These are phyloP conservation scores for Pteruthius melanotis DNA, from an alignment of 2,113 vertebrate species.

Conservation along the genomic window DNA sequence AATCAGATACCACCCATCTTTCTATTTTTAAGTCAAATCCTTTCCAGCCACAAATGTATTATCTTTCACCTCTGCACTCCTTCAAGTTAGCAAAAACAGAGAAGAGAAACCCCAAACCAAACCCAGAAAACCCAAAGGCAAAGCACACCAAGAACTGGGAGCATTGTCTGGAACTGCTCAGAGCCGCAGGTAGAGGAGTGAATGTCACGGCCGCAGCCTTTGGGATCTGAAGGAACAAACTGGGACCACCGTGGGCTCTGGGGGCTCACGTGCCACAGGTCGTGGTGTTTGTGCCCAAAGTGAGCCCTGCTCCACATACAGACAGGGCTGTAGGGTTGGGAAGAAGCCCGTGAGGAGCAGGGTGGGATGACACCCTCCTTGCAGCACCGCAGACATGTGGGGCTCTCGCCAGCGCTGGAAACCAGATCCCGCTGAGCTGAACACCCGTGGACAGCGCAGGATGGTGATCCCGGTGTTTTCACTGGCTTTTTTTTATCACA, in stretches of 20 bases:
- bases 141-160: neutral
- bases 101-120: neutral
- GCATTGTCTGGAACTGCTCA: neutral
- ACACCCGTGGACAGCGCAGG: accelerated
- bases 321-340: neutral
- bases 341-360: neutral
- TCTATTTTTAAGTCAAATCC: slow-evolving; percentile 10
- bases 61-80: slow-evolving; percentile 2
- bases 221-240: accelerated
- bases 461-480: neutral
- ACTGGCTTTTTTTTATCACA: neutral
- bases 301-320: neutral
- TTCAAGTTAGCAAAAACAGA: neutral
- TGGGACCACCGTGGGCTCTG: accelerated
- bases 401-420: neutral
- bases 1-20: slow-evolving; percentile 35
- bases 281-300: neutral
- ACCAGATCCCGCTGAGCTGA: neutral
- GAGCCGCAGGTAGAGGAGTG: neutral
- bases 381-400: neutral
- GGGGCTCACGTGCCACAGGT: accelerated
- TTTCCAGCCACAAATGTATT: neutral
- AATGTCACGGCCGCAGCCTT: accelerated
- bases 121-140: neutral
- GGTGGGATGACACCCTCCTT: neutral